Evolutionary conservation across 2,888 invertebrate species (phyloP).

Genomic region (Philopedon plagiatum): DNA sequence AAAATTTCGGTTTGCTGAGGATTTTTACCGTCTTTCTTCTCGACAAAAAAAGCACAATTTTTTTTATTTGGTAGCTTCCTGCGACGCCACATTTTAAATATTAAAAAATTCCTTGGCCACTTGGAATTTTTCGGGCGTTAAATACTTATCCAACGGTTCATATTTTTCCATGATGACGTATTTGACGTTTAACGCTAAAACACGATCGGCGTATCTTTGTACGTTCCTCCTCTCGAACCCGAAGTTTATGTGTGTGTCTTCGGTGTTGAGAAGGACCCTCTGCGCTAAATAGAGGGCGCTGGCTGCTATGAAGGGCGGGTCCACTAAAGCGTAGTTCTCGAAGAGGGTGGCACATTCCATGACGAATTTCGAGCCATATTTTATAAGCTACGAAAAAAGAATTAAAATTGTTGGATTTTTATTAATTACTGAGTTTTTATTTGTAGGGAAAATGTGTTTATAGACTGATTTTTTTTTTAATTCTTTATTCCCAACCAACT

Average conservation of each 20-base stretch:
- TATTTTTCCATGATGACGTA: conserved; percentile 9
- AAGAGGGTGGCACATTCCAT: conserved; percentile 33
- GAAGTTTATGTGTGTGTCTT: conserved; percentile 6
- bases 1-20: too few relatives aligned
- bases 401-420: too few relatives aligned
- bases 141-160: conserved; percentile 24
- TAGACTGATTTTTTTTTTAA: too few relatives aligned
- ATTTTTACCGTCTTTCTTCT: too few relatives aligned
- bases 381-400: conserved; percentile 12
- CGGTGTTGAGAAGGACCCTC: background rate
- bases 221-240: conserved; percentile 14
- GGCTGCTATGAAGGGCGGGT: conserved; percentile 19
- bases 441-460: too few relatives aligned
- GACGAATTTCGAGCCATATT: conserved; percentile 13
- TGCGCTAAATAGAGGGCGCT: conserved; percentile 19
- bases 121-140: conserved; percentile 12
- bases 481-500: too few relatives aligned
- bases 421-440: too few relatives aligned
- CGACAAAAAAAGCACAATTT: too few relatives aligned
- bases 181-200: background rate
- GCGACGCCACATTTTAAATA: too few relatives aligned
- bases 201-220: conserved; percentile 2
- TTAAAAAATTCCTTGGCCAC: conserved; percentile 20
- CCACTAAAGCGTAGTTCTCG: conserved; percentile 9
- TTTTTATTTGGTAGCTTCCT: too few relatives aligned